Percentiles rank a stretch among this genome's conserved stretches.
These are phyloP conservation scores for Rhipidura dahli DNA, from an alignment of 2,113 vertebrate genomes.

Conservation along the genomic window DNA sequence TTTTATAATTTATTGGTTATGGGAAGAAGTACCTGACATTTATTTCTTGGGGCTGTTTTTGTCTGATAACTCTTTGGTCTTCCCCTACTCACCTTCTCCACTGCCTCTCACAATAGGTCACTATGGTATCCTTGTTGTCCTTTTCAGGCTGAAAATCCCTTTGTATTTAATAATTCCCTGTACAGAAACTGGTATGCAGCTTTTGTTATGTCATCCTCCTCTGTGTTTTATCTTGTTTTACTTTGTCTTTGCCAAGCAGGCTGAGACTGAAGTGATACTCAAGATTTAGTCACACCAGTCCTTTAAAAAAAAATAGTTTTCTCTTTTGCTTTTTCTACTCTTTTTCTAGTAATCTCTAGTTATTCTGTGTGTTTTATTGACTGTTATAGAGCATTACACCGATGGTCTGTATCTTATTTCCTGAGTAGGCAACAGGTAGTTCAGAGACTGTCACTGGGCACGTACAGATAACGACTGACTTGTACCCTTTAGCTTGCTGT, in stretches of 20 bases:
- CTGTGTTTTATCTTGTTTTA: neutral
- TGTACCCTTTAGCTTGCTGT: neutral
- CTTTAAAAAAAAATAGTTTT: neutral
- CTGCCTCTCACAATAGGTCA: neutral
- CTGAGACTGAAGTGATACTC: neutral
- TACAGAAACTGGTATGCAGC: neutral
- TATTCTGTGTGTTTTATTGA: neutral
- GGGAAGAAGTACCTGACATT: neutral
- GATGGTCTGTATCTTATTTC: neutral
- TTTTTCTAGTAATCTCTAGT: neutral
- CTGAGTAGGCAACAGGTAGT: neutral
- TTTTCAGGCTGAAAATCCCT: neutral
- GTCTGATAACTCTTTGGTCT: neutral
- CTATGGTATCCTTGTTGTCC: too few species aligned
- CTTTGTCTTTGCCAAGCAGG: neutral
- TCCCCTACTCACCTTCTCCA: neutral
- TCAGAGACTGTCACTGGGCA: neutral
- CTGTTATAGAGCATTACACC: neutral
- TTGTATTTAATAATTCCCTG: neutral
- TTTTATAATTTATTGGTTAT: neutral
- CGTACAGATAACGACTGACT: rapidly evolving
- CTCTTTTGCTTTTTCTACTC: neutral
- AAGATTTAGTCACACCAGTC: neutral
- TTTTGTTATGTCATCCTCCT: neutral
- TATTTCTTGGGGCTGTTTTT: neutral